phyloP scores from a whole-genome alignment of 2,888 invertebrate genomes.

The Nasonovia ribisnigri region DNA sequence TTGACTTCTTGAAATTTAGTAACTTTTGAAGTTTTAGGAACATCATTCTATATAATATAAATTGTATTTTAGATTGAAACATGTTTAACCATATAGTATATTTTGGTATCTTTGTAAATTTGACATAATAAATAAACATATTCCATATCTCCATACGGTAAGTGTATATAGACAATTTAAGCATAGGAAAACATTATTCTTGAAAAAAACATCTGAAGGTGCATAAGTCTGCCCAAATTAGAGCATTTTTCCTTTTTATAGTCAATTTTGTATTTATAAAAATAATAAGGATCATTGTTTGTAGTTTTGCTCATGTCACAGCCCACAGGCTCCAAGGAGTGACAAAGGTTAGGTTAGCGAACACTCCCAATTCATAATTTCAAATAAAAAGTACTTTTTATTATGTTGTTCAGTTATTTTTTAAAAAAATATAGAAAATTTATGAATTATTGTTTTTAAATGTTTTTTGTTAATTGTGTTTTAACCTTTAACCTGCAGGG shows the following conservation, averaged over 20 bases:
- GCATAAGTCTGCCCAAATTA: neutral
- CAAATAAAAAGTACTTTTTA: neutral
- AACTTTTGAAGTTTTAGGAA: neutral
- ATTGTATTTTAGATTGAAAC: neutral
- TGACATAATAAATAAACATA: too few species aligned
- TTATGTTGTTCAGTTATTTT: neutral
- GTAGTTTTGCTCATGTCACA: neutral
- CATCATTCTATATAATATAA: slow-evolving; percentile 44
- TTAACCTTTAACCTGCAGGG: neutral
- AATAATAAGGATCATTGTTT: neutral
- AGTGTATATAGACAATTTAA: neutral
- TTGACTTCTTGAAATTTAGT: slow-evolving; percentile 30
- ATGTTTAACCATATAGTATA: neutral
- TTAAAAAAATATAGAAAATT: neutral
- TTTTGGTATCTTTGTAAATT: neutral
- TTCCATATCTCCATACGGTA: too few species aligned
- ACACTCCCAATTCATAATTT: neutral
- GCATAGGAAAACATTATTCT: neutral
- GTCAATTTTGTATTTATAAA: neutral
- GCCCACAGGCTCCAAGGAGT: neutral
- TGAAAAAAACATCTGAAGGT: neutral
- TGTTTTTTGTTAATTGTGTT: neutral
- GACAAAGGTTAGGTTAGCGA: neutral
- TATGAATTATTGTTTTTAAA: neutral
- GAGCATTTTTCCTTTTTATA: neutral